phyloP scores from a whole-genome alignment of 2,797 vertebrate species.

The Toxotes lorentzi region DNA sequence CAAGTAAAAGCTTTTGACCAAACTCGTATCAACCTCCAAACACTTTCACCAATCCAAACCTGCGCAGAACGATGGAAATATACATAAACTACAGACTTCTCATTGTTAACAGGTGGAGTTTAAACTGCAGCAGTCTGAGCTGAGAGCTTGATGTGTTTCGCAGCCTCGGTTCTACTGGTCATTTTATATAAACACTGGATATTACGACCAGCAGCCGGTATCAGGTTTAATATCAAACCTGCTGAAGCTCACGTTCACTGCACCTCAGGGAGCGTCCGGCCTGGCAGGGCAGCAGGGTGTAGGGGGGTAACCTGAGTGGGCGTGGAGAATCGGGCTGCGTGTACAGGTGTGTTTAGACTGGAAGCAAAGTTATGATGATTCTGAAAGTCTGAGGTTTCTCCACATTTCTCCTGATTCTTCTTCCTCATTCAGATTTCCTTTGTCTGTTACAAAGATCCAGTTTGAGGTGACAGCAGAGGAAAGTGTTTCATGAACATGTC shows the following conservation, averaged over 20 bases:
- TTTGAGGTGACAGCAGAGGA: no score
- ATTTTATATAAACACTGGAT: constrained; percentile 64
- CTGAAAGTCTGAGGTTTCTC: neutral
- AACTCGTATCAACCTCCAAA: no score
- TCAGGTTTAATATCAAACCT: constrained; percentile 79
- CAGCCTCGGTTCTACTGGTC: constrained; percentile 52
- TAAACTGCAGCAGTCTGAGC: constrained; percentile 29
- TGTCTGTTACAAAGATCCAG: no score
- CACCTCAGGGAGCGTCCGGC: constrained; percentile 50
- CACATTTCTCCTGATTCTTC: neutral
- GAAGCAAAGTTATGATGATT: constrained; percentile 17
- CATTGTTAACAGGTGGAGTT: constrained; percentile 46
- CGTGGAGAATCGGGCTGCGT: constrained; percentile 73
- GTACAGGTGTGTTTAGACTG: constrained; percentile 83
- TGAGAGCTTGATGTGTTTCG: constrained; percentile 62
- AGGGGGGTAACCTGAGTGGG: constrained; percentile 65
- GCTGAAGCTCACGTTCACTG: constrained; percentile 55
- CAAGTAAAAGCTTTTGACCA: no score
- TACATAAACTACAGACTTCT: neutral
- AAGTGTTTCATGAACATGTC: no score
- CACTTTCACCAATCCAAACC: neutral
- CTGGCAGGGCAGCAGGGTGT: neutral
- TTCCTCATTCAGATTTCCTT: neutral
- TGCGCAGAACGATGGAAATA: neutral
- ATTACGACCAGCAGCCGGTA: constrained; percentile 40